phyloP scores from a whole-genome alignment of 2,888 invertebrate species.

The Scaptomyza caliginosa region DNA sequence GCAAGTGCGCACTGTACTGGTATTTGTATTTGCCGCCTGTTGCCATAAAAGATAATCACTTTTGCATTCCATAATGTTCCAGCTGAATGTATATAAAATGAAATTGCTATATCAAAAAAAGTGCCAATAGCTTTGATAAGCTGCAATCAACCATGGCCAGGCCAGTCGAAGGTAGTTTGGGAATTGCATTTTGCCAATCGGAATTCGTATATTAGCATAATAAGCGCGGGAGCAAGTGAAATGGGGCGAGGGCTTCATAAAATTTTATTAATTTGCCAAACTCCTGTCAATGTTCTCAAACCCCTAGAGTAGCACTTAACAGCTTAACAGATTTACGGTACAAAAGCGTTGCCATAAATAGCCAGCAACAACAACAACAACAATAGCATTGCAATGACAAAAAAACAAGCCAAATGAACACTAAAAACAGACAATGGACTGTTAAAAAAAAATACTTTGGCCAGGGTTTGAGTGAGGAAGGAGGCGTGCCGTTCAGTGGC shows the following conservation, averaged over 20 bases:
- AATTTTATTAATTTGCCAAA: conserved; percentile 69
- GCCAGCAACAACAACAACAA: conserved; percentile 18
- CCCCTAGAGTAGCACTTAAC: conserved; percentile 56
- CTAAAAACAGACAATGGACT: conserved; percentile 32
- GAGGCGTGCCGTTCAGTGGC: neutral
- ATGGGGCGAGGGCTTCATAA: conserved; percentile 49
- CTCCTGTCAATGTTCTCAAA: too few species aligned
- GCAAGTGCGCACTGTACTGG: neutral
- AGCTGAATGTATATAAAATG: conserved; percentile 48
- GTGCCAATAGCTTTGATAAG: conserved; percentile 68
- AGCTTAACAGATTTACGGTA: conserved; percentile 74
- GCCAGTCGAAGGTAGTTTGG: conserved; percentile 9
- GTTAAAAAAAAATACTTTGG: neutral
- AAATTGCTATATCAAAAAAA: conserved; percentile 58
- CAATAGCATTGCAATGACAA: conserved; percentile 9
- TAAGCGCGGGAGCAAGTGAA: conserved; percentile 46
- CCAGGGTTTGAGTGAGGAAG: neutral
- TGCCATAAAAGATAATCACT: conserved; percentile 70
- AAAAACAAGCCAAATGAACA: conserved; percentile 23
- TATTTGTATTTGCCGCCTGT: conserved; percentile 27
- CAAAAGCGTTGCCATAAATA: conserved; percentile 60
- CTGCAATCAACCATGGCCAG: conserved; percentile 45
- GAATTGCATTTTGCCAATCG: conserved; percentile 16
- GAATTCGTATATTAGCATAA: conserved; percentile 66
- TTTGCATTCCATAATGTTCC: conserved; percentile 62